Percentiles rank a stretch among this genome's conserved stretches.
These are phyloP conservation scores for Gallinago paraguaiae DNA, from an alignment of 2,113 vertebrate species.

Conservation along the genomic window DNA sequence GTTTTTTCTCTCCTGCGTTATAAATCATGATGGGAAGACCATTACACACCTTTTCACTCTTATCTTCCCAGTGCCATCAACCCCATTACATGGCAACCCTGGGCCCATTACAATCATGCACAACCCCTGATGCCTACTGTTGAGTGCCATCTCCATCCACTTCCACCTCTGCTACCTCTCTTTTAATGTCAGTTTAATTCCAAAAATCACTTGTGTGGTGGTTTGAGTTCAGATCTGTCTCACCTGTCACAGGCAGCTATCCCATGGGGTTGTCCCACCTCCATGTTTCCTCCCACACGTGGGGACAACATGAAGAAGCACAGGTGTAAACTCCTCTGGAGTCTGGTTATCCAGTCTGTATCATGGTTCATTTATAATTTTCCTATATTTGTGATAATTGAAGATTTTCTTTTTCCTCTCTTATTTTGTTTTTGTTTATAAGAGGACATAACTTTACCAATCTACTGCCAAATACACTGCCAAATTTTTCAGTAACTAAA, in stretches of 20 bases:
- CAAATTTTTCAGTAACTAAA: not conserved
- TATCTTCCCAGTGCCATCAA: not conserved
- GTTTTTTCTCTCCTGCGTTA: not conserved
- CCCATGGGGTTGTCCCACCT: not conserved
- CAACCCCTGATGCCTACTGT: too few relatives aligned
- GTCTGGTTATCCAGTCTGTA: not conserved
- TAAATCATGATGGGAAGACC: not conserved
- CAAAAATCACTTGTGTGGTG: not conserved
- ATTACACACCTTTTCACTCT: not conserved
- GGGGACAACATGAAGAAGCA: not conserved
- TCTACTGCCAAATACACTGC: not conserved
- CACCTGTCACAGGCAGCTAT: rapidly evolving
- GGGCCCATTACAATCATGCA: not conserved
- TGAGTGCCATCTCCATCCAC: not conserved
- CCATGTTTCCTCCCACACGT: not conserved
- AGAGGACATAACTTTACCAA: not conserved
- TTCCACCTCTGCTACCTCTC: not conserved
- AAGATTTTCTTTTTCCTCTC: not conserved
- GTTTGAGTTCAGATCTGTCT: not conserved
- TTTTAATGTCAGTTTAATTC: not conserved
- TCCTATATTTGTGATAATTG: not conserved
- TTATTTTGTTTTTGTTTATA: not conserved
- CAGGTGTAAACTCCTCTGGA: not conserved
- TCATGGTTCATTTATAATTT: not conserved
- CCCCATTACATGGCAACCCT: not conserved